These are phyloP conservation scores for Ceyx margarethae DNA, from an alignment of 2,113 vertebrate genomes.

Conservation along the genomic window DNA sequence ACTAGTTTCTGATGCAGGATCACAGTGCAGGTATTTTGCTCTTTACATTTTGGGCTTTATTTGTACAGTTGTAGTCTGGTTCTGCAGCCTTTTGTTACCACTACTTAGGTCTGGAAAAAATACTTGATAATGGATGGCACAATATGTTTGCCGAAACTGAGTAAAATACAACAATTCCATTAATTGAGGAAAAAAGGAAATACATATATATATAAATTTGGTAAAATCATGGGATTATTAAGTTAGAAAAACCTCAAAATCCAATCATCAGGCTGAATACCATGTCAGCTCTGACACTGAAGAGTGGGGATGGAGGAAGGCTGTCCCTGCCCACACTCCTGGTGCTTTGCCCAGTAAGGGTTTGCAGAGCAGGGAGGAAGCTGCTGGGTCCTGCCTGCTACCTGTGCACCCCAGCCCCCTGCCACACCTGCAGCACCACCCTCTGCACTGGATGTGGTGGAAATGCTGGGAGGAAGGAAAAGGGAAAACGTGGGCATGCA, in stretches of 20 bases:
- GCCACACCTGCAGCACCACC: fast-evolving
- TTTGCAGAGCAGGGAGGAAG: background rate
- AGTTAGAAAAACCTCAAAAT: background rate
- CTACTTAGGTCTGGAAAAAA: background rate
- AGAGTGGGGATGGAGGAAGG: background rate
- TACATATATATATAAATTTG: background rate
- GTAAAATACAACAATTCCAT: background rate
- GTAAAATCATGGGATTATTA: background rate
- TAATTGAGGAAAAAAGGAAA: background rate
- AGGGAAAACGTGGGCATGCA: background rate
- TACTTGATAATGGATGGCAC: background rate
- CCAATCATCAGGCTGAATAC: background rate
- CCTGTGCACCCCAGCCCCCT: background rate
- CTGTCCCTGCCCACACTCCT: fast-evolving
- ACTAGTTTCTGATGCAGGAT: background rate
- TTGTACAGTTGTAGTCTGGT: background rate
- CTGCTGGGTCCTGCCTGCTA: background rate
- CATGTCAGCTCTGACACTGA: background rate
- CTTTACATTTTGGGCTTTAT: background rate
- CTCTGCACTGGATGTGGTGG: fast-evolving
- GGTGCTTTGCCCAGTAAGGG: fast-evolving
- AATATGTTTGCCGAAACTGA: background rate
- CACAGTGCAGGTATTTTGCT: background rate
- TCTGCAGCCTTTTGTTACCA: background rate
- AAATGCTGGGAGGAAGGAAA: background rate